A percentile compares a stretch with the other conserved stretches of the same genome.
Conservation (phyloP, 2,113 vertebrate genomes). For the Cyphomyrus plagiostoma region DNA sequence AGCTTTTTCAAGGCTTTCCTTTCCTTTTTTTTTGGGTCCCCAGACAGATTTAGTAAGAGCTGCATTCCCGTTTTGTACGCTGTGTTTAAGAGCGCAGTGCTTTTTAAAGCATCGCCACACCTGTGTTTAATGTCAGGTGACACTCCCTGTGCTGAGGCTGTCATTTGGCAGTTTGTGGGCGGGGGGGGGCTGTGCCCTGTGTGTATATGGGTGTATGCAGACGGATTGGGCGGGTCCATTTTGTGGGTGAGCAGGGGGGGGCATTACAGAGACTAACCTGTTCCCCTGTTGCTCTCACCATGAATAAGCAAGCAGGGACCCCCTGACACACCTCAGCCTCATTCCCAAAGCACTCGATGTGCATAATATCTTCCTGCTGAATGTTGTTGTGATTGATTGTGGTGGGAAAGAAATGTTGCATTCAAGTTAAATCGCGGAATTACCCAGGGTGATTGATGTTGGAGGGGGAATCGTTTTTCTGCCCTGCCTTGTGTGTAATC, state of each 20-base stretch:
- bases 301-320: background rate
- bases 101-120: background rate
- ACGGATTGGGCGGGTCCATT: background rate
- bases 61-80: background rate
- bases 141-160: background rate
- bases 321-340: background rate
- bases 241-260: background rate
- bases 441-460: background rate
- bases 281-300: background rate
- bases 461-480: background rate
- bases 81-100: background rate
- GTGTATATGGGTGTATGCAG: background rate
- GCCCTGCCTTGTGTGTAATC: background rate
- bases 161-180: background rate
- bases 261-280: background rate
- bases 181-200: background rate
- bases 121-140: background rate
- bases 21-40: background rate
- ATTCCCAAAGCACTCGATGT: background rate
- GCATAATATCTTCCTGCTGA: background rate
- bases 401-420: background rate
- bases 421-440: slow-evolving; percentile 1
- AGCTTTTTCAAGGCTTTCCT: background rate
- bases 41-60: background rate
- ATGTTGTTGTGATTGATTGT: background rate